Conservation (phyloP, 2,888 invertebrate species). For the Eucriotettix oculatus region DNA sequence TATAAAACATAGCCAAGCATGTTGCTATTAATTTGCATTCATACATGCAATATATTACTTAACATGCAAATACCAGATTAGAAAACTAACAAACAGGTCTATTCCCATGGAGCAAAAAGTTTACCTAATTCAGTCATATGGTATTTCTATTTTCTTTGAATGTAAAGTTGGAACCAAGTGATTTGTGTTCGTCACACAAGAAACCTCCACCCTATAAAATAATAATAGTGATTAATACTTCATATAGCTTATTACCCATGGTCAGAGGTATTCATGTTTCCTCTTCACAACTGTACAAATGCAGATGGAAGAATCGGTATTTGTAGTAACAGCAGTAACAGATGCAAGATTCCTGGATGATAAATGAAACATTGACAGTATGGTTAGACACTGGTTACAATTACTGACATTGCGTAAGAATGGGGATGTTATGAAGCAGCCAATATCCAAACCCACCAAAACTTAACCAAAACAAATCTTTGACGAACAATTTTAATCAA, state of each 20-base stretch:
- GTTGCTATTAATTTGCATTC: not conserved
- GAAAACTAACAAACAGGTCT: not conserved
- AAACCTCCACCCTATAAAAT: constrained; percentile 11
- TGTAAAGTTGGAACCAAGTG: constrained; percentile 4
- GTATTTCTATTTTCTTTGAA: not conserved
- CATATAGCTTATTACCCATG: constrained; percentile 44
- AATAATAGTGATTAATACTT: constrained; percentile 4
- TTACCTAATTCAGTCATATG: not conserved
- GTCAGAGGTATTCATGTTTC: constrained; percentile 58
- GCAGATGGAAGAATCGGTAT: constrained; percentile 5
- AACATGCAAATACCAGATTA: not conserved
- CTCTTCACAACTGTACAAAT: constrained; percentile 14
- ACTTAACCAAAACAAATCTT: no score
- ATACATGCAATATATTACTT: not conserved
- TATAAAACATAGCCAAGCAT: no score
- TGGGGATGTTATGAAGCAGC: no score
- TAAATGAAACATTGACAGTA: constrained; percentile 3
- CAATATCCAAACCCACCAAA: no score
- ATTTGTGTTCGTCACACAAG: constrained; percentile 3
- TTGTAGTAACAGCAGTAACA: constrained; percentile 9
- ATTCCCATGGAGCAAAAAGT: not conserved
- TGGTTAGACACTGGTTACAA: not conserved
- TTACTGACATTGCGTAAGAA: no score
- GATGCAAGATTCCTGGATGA: constrained; percentile 9
- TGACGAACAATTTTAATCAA: no score